Evolutionary conservation across 1,140 invertebrate genomes (phyloP).

Genomic region (Battus philenor): DNA sequence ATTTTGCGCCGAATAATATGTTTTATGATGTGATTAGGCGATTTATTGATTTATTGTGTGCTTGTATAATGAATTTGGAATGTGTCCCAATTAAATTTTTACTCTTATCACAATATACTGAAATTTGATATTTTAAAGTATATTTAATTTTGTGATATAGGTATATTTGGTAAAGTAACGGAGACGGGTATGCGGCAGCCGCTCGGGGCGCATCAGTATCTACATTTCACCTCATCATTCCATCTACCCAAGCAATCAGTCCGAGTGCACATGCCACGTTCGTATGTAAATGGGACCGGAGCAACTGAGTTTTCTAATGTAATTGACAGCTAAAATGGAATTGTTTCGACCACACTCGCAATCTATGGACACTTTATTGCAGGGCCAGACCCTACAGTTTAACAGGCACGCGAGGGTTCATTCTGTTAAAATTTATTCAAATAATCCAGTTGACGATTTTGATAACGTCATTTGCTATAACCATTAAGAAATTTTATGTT

Average conservation of each 20-base stretch:
- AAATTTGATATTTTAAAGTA: not conserved
- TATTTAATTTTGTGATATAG: not conserved
- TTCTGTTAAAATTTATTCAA: slow-evolving; percentile 7
- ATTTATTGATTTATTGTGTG: no score
- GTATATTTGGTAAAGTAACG: slow-evolving; percentile 17
- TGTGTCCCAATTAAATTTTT: no score
- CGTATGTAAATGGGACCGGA: slow-evolving; percentile 50
- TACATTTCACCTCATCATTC: slow-evolving; percentile 21
- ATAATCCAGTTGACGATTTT: no score
- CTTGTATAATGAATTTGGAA: not conserved
- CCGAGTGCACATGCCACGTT: slow-evolving; percentile 40
- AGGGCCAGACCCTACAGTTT: slow-evolving; percentile 1
- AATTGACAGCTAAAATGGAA: slow-evolving; percentile 56
- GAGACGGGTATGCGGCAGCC: slow-evolving; percentile 9
- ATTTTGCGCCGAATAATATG: no score
- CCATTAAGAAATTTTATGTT: no score
- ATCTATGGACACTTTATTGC: slow-evolving; percentile 8
- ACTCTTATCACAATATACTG: no score
- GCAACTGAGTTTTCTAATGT: slow-evolving; percentile 55
- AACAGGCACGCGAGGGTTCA: slow-evolving; percentile 1
- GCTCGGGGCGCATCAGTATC: slow-evolving; percentile 15
- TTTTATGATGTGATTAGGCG: no score
- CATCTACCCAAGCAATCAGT: slow-evolving; percentile 44
- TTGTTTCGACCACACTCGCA: slow-evolving; percentile 32
- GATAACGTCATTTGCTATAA: no score